Conservation (phyloP, 2,797 vertebrate species). For the Macropodus opercularis region DNA sequence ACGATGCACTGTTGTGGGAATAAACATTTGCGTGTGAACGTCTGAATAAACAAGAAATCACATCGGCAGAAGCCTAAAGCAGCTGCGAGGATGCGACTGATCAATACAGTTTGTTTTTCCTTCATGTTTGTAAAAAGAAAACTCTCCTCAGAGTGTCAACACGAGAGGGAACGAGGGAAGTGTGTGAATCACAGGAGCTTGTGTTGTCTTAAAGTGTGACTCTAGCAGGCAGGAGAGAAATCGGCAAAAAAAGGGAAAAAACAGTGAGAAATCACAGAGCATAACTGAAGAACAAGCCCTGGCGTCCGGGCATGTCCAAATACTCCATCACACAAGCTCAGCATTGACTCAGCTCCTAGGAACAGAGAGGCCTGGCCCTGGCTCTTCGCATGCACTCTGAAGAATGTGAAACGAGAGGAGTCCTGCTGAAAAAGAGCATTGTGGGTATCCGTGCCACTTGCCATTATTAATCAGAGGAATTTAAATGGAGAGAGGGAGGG, state of each 20-base stretch:
- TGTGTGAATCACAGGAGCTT: constrained; percentile 5
- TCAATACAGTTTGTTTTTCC: constrained; percentile 21
- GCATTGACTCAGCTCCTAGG: constrained; percentile 48
- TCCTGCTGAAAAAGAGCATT: constrained; percentile 74
- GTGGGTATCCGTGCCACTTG: constrained; percentile 79
- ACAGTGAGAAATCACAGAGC: constrained; percentile 17
- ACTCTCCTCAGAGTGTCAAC: constrained; percentile 6
- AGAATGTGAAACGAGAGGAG: constrained; percentile 72
- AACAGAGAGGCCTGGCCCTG: constrained; percentile 51
- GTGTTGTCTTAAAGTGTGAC: constrained; percentile 1
- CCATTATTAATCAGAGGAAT: constrained; percentile 79
- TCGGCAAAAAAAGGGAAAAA: too few relatives aligned
- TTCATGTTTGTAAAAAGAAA: constrained; percentile 1
- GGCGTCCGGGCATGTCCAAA: constrained; percentile 42
- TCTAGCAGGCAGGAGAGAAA: constrained; percentile 14
- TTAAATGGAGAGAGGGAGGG: constrained; percentile 61
- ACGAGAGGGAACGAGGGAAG: constrained; percentile 11
- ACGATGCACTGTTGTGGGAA: constrained; percentile 47
- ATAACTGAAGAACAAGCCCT: constrained; percentile 32
- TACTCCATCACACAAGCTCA: constrained; percentile 51
- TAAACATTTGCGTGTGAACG: constrained; percentile 42
- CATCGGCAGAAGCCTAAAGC: constrained; percentile 14
- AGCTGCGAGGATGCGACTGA: constrained; percentile 17
- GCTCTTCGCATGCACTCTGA: constrained; percentile 63
- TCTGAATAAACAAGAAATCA: constrained; percentile 38